These are phyloP conservation scores for Caenorhabditis zanzibari DNA, from an alignment of 2,888 invertebrate species.

Conservation along the genomic window DNA sequence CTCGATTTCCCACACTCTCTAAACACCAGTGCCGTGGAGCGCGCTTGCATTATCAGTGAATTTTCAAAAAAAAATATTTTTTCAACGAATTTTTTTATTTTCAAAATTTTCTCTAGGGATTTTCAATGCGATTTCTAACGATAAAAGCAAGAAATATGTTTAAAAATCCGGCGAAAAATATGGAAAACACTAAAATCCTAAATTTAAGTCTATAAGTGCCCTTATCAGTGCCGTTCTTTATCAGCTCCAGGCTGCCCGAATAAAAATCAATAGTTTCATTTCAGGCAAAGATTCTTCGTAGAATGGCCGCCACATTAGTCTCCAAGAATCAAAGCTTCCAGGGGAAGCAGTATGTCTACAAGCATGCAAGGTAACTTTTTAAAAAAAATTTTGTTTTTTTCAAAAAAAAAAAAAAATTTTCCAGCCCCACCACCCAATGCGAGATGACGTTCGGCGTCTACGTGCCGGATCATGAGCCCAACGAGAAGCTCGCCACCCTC, in stretches of 20 bases:
- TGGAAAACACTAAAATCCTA: neutral
- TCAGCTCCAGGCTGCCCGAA: neutral
- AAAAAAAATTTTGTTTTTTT: slow-evolving; percentile 18
- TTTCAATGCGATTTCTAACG: neutral
- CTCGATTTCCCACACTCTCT: slow-evolving; percentile 10
- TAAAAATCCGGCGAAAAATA: neutral
- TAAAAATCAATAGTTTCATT: neutral
- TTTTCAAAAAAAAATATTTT: neutral
- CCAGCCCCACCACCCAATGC: slow-evolving; percentile 89
- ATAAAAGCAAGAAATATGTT: neutral
- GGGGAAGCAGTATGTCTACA: slow-evolving; percentile 29
- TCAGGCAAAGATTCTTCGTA: slow-evolving; percentile 27
- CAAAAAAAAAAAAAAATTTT: slow-evolving; percentile 35
- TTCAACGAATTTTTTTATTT: neutral
- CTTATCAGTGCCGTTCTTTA: slow-evolving; percentile 1
- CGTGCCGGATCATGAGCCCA: slow-evolving; percentile 88
- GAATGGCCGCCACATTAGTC: slow-evolving; percentile 57
- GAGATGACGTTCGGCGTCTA: slow-evolving; percentile 95
- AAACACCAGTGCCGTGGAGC: neutral
- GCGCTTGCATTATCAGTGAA: slow-evolving; percentile 10
- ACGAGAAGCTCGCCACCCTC: slow-evolving; percentile 75
- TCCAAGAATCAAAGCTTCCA: slow-evolving; percentile 46
- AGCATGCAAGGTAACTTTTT: slow-evolving; percentile 39
- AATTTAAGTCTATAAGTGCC: neutral
- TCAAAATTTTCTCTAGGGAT: neutral